These are phyloP conservation scores for Augochlora pura DNA, from an alignment of 1,140 invertebrate species.

Conservation along the genomic window DNA sequence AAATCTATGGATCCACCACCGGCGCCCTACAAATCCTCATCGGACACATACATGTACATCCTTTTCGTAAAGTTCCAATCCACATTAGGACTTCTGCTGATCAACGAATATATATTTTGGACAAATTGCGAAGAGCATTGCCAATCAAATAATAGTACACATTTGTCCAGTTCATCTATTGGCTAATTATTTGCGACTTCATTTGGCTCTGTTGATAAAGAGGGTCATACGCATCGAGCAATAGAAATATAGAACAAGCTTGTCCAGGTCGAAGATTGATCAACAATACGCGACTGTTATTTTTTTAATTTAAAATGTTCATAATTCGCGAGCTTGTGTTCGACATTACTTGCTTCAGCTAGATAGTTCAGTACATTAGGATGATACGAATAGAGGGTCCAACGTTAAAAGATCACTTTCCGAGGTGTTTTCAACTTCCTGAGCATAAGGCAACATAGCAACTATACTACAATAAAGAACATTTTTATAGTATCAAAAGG, in stretches of 20 bases:
- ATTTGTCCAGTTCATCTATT: slow-evolving; percentile 47
- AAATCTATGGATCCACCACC: slow-evolving; percentile 44
- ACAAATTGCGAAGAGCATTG: not conserved
- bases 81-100: slow-evolving; percentile 6
- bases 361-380: not conserved
- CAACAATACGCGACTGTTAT: not conserved
- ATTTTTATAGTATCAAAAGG: too few species aligned
- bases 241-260: not conserved
- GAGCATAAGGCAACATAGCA: too few species aligned
- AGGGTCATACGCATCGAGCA: not conserved
- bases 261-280: slow-evolving; percentile 34
- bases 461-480: too few species aligned
- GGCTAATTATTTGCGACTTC: not conserved
- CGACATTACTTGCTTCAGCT: too few species aligned
- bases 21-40: not conserved
- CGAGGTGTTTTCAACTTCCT: too few species aligned
- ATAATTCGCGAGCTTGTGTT: not conserved
- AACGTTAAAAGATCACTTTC: too few species aligned
- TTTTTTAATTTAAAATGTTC: not conserved
- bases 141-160: slow-evolving; percentile 15
- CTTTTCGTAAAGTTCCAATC: slow-evolving; percentile 27
- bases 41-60: not conserved
- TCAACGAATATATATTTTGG: slow-evolving; percentile 4
- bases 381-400: not conserved
- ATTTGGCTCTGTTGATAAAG: not conserved